Evolutionary conservation across 2,797 vertebrate genomes (phyloP).

Genomic region (Sphenopsis melanotis): DNA sequence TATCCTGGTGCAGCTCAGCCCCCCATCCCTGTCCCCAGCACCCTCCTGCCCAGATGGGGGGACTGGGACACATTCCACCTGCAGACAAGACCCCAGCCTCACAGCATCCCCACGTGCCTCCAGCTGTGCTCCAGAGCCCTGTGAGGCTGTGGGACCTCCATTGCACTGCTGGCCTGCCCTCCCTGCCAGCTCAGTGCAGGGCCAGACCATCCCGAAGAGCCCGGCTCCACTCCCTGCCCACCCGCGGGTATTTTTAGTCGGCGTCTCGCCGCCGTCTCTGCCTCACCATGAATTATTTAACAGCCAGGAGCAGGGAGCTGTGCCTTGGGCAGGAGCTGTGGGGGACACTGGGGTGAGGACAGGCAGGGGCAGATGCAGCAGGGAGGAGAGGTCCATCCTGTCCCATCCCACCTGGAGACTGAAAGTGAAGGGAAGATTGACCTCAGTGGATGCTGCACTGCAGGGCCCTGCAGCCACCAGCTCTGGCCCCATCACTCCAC

Average conservation of each 20-base stretch:
- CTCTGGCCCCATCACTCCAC: neutral
- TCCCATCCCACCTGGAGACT: neutral
- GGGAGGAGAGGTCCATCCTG: neutral
- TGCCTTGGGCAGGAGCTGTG: fast-evolving
- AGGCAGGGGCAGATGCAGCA: fast-evolving
- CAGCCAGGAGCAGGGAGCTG: neutral
- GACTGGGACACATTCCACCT: neutral
- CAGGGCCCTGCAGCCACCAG: neutral
- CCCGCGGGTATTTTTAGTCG: neutral
- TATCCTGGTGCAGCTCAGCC: neutral
- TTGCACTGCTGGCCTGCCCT: neutral
- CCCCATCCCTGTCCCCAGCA: neutral
- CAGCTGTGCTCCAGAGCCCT: neutral
- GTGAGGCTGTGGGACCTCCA: fast-evolving
- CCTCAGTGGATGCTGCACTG: neutral
- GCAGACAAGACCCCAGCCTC: neutral
- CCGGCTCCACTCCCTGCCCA: neutral
- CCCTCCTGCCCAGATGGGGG: neutral
- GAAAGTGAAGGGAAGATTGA: fast-evolving
- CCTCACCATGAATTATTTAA: conserved; percentile 28
- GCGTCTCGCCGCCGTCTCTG: neutral
- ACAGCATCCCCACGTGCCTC: neutral
- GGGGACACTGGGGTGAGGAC: neutral
- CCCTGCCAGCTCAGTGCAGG: neutral
- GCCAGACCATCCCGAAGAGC: neutral